Base-by-base conservation (phyloP, 1,140 invertebrate genomes). In the Luehdorfia chinensis region DNA sequence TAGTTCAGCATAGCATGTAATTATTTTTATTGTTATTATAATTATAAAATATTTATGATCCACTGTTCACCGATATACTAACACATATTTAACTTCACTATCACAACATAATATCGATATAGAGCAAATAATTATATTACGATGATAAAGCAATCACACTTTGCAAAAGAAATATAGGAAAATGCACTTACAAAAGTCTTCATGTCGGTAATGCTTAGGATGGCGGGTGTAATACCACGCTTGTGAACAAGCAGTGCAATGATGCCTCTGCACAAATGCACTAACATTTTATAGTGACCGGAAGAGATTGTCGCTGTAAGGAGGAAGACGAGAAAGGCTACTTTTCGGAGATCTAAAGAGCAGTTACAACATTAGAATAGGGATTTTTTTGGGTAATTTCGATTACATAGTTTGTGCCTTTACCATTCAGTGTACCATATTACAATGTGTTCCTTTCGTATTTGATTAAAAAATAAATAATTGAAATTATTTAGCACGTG, bases 261-360 rank as follows among this genome's bases (percentile, higher is more conserved):
- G 74, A 66, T 79, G 52, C 36, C 52, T 59, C 53, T 50, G 23
- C 18, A 59, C 46, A 55, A 66, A 69, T 69, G 66, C 58, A 66
- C 68, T 69, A 66, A 67, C 59, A 72, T 75, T 80, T 81, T 81
- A 81, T 81, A 81, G 66, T 50, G 48, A 51, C 50, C 68, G 77
- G 77, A 81, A 81, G 77, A 74, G 75, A 79, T 50, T 70, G 76
- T 66, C 39, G 33, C 16, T 13, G 46, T 34, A 51, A 31, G 48
- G 30, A 45, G 57, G 43, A 61, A 47, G 45, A 44, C 66, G 55
- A 71, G 72, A 76, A 75, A 75, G 70, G 76, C 55, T 33, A 13
- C 15, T 30, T 43, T 43, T 43, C 39, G 52, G 50, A 61, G 34
- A 14, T 43, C 13, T 50, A 51, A 25, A 62, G 63, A 57, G 59